These are phyloP conservation scores for honey bee (Apis mellifera) DNA, from an alignment of 1,140 invertebrate species.

Conservation along the genomic window Amel_HAv3.1 CM009932.2:11681501-11682000, in stretches of 20 bases:
- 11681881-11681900: not conserved
- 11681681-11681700: not conserved
- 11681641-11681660: too few species aligned
- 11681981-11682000: conserved; percentile 58
- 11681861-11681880: conserved; percentile 15
- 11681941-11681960: conserved; percentile 59
- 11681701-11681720: not conserved
- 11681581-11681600: not conserved
- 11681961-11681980: conserved; percentile 56
- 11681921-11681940: conserved; percentile 53
- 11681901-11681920: not conserved
- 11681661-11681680: not conserved
- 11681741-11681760: too few species aligned
- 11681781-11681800: not conserved
- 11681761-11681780: not conserved
- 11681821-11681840: conserved; percentile 9
- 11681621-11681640: not conserved
- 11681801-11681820: not conserved
- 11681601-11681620: not conserved
- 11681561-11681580: not conserved
- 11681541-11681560: not conserved
- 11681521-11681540: not conserved
- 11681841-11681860: conserved; percentile 26
- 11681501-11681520: not conserved
- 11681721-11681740: not conserved